A percentile compares a stretch with the other conserved stretches of the same genome.
These are phyloP conservation scores for Hippoglossus stenolepis DNA, from an alignment of 2,113 vertebrate species.

Conservation along the genomic window DNA sequence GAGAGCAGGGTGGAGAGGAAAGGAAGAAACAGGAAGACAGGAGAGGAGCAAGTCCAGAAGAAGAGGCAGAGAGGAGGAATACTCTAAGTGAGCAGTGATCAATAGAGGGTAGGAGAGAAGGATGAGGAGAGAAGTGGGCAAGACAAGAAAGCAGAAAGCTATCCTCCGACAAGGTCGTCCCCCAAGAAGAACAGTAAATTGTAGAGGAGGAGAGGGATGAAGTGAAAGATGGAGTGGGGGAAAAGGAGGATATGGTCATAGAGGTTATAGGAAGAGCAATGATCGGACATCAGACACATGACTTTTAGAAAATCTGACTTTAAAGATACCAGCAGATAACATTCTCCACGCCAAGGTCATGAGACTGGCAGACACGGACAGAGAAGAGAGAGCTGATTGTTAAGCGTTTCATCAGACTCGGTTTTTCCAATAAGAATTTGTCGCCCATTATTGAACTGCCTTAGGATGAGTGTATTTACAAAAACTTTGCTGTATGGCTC, in stretches of 20 bases:
- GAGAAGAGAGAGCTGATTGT: slow-evolving; percentile 49
- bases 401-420: background rate
- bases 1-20: background rate
- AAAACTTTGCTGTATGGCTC: background rate
- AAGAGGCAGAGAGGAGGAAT: background rate
- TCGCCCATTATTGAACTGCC: slow-evolving; percentile 9
- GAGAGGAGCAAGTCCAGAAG: background rate
- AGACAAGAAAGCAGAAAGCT: background rate
- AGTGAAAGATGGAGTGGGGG: slow-evolving; percentile 6
- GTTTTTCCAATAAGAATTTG: background rate
- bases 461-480: background rate
- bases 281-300: slow-evolving; percentile 20
- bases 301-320: slow-evolving; percentile 18
- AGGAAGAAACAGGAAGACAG: background rate
- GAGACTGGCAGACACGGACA: slow-evolving; percentile 23
- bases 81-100: background rate
- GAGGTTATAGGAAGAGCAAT: background rate
- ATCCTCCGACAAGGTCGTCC: background rate
- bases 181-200: background rate
- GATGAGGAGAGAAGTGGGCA: background rate
- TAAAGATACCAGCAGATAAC: background rate
- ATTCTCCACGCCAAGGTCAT: slow-evolving; percentile 52
- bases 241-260: background rate
- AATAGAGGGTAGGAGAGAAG: background rate
- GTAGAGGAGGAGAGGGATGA: background rate